Percentiles rank a stretch among this genome's conserved stretches.
These are phyloP conservation scores for Merops nubicus DNA, from an alignment of 2,113 vertebrate species.

Conservation along the genomic window DNA sequence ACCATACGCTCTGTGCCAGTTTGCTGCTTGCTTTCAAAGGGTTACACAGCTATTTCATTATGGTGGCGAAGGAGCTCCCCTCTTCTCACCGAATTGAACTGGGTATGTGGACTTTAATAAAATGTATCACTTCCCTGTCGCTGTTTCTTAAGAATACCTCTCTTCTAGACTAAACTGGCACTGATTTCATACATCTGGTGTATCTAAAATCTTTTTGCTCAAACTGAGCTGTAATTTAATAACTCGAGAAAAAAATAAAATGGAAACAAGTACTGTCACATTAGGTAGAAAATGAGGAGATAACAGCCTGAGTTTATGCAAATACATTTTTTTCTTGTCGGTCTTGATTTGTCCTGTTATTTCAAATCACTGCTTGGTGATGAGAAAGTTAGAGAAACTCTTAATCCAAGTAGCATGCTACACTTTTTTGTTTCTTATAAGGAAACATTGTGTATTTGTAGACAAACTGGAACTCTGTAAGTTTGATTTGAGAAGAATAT, in stretches of 20 bases:
- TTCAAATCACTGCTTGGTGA: neutral
- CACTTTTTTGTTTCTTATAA: neutral
- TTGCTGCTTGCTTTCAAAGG: constrained; percentile 93
- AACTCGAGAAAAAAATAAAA: neutral
- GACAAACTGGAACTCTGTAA: neutral
- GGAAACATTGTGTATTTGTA: neutral
- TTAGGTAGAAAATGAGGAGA: neutral
- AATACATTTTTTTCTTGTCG: neutral
- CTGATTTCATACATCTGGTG: neutral
- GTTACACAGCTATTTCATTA: constrained; percentile 91
- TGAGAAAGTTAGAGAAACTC: neutral
- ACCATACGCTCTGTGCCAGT: constrained; percentile 90
- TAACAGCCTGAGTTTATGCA: neutral
- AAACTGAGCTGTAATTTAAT: neutral
- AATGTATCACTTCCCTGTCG: neutral
- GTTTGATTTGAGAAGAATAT: neutral
- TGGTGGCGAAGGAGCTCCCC: constrained; percentile 89
- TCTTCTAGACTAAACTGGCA: neutral
- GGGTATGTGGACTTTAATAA: constrained; percentile 81
- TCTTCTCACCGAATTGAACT: constrained; percentile 91
- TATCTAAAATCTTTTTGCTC: neutral
- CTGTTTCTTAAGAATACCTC: neutral
- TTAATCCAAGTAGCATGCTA: neutral
- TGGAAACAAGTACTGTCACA: neutral
- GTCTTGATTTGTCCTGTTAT: neutral